Evolutionary conservation across 2,113 vertebrate genomes (phyloP).

Genomic region (Phylloscopus whistleri): DNA sequence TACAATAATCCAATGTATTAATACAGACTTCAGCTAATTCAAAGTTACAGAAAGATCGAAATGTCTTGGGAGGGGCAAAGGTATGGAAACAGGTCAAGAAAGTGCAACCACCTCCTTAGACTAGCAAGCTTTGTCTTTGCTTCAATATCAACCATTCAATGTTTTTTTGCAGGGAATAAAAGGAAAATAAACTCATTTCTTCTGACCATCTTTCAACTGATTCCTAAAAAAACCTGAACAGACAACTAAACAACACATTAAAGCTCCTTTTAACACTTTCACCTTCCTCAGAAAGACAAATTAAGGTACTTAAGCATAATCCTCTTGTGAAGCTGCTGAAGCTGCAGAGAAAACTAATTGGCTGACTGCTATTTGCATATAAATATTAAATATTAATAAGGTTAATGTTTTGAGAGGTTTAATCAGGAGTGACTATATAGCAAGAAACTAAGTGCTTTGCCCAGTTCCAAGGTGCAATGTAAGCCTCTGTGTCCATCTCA

Average conservation of each 20-base stretch:
- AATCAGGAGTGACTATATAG: background rate
- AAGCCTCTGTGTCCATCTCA: background rate
- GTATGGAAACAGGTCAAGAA: background rate
- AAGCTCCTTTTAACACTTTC: conserved; percentile 18
- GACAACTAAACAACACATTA: background rate
- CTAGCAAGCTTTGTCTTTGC: background rate
- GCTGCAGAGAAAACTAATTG: conserved; percentile 6
- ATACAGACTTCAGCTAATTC: background rate
- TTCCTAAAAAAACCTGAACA: background rate
- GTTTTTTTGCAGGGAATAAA: background rate
- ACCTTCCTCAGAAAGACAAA: background rate
- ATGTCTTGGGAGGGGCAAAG: background rate
- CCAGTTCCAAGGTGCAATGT: background rate
- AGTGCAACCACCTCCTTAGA: background rate
- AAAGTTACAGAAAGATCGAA: background rate
- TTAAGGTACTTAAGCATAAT: conserved; percentile 3
- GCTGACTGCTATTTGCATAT: background rate
- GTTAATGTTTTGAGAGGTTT: background rate
- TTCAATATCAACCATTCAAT: background rate
- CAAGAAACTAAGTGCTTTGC: background rate
- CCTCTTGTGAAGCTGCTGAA: conserved; percentile 15
- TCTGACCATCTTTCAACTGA: background rate
- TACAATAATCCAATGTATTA: background rate
- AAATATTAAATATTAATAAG: conserved; percentile 36
- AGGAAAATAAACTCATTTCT: background rate